These are phyloP conservation scores for Halcyon malimbica DNA, from an alignment of 2,113 vertebrate genomes.

Conservation along the genomic window DNA sequence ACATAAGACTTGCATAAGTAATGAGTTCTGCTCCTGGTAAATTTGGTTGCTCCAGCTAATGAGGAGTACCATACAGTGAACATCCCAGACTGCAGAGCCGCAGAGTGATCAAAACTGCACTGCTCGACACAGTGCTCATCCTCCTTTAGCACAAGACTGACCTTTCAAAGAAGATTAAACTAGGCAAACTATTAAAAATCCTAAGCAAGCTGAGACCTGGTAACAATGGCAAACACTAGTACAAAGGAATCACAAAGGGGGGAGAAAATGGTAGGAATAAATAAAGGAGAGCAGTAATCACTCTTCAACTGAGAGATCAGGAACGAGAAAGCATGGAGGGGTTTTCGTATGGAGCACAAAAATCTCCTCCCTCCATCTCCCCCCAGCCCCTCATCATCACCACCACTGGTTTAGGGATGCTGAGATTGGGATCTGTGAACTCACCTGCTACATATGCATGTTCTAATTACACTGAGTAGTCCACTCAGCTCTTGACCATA, in stretches of 20 bases:
- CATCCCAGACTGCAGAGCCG: neutral
- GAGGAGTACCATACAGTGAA: neutral
- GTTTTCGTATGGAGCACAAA: neutral
- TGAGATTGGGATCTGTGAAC: neutral
- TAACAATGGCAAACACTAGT: conserved; percentile 11
- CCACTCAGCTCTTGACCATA: conserved; percentile 13
- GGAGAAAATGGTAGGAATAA: neutral
- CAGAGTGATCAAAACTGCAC: neutral
- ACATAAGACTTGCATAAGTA: conserved; percentile 31
- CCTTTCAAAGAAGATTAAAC: conserved; percentile 46
- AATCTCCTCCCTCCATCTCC: neutral
- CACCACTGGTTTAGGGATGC: neutral
- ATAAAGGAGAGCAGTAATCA: neutral
- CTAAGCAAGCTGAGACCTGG: conserved; percentile 17
- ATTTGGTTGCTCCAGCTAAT: neutral
- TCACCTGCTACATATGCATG: neutral
- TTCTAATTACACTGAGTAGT: neutral
- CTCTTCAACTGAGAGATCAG: neutral
- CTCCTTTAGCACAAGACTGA: neutral
- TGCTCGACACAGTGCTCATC: neutral
- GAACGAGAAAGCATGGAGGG: neutral
- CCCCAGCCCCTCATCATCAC: neutral
- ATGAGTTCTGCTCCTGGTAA: conserved; percentile 13
- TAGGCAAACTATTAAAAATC: conserved; percentile 3
- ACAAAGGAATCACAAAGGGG: neutral